Conservation (phyloP, 2,888 invertebrate species). For the Nomada ferruginata region DNA sequence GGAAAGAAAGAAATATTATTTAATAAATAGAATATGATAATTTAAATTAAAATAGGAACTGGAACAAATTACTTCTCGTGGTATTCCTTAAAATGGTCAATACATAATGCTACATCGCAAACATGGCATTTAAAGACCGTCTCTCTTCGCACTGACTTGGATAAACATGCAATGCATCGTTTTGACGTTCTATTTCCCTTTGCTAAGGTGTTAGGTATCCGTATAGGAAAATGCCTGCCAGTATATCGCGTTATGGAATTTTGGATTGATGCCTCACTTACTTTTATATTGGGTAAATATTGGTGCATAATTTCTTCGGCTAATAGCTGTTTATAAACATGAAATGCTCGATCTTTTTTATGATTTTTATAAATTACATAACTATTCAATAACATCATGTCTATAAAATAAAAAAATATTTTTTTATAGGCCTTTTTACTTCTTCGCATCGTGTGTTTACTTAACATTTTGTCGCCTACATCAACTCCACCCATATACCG, state of each 20-base stretch:
- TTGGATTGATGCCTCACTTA: neutral
- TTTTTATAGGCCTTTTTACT: constrained; percentile 78
- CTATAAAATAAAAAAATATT: constrained; percentile 74
- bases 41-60: neutral
- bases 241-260: neutral
- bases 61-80: constrained; percentile 3
- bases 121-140: constrained; percentile 48
- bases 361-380: constrained; percentile 52
- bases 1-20: constrained; percentile 2
- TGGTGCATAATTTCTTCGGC: constrained; percentile 52
- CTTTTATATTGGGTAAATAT: constrained; percentile 17
- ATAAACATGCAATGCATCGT: constrained; percentile 47
- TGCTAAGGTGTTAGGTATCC: constrained; percentile 40
- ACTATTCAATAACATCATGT: constrained; percentile 61
- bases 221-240: constrained; percentile 11
- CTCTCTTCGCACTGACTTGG: constrained; percentile 39
- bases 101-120: constrained; percentile 49
- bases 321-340: constrained; percentile 56
- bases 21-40: neutral
- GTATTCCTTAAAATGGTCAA: constrained; percentile 51
- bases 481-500: constrained; percentile 77
- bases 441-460: constrained; percentile 74
- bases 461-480: constrained; percentile 75
- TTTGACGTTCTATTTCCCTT: constrained; percentile 50
- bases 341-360: constrained; percentile 48